Base-by-base conservation (phyloP, 2,888 invertebrate genomes). In the Ferdinandea cuprea region DNA sequence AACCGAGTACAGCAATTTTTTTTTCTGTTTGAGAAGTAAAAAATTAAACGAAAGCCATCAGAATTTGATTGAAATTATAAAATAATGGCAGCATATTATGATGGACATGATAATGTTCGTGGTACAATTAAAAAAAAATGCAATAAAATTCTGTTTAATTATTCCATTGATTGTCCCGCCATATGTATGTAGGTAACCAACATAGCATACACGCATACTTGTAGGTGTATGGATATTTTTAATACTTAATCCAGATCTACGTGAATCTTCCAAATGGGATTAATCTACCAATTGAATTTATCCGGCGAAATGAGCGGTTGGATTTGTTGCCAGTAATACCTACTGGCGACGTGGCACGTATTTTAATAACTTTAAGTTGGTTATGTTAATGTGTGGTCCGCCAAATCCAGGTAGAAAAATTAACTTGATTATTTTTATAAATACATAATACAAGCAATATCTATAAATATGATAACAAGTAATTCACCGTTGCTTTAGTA, bases 191-290 rank as follows among this genome's bases (percentile, higher is more conserved):
- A n/a, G n/a, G n/a, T n/a, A n/a, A n/a, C n/a, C n/a, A n/a, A n/a
- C n/a, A n/a, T n/a, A n/a, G n/a, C n/a, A n/a, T n/a, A n/a, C n/a
- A n/a, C n/a, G n/a, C n/a, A n/a, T n/a, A n/a, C n/a, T n/a, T n/a
- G n/a, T n/a, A n/a, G n/a, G 44, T 4, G 46, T 21, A 25, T 35
- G 19, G 66, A 56, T 74, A 32, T 59, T 52, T 68, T 50, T 32
- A 59, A 77, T 58, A 42, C 56, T 56, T 71, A 77, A 77, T 58
- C 56, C 56, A 13, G 71, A 77, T 72, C 44, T 63, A 46, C n/a
- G 13, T 25, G 69, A 19, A 21, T 17, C 48, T 17, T 63, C 48
- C 54, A 63, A 63, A 77, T 77, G 54, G 35, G 63, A 77, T 77
- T 71, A 69, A 40, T 54, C 30, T 32, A 15, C 40, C 77, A 77